A percentile compares a stretch with the other conserved stretches of the same genome.
Evolutionary conservation across 2,797 vertebrate species (phyloP).

Genomic region (Gastrophryne carolinensis): DNA sequence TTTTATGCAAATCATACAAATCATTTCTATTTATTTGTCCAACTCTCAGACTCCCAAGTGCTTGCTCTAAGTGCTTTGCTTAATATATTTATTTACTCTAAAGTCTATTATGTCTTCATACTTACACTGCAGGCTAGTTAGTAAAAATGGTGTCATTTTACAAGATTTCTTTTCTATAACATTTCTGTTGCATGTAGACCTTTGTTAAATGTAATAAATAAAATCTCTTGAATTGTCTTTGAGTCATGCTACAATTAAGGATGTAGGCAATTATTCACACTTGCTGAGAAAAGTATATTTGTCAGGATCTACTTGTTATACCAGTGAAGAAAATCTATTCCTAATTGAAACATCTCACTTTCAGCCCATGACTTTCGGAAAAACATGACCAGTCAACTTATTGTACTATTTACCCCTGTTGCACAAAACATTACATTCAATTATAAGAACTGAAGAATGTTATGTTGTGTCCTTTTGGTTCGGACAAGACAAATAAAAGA

Average conservation of each 20-base stretch:
- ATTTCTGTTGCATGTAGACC: constrained; percentile 53
- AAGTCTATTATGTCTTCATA: constrained; percentile 8
- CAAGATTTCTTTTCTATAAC: constrained; percentile 43
- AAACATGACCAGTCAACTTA: constrained; percentile 69
- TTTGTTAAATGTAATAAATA: constrained; percentile 65
- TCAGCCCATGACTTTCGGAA: constrained; percentile 59
- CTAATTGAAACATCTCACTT: constrained; percentile 67
- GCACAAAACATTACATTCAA: constrained; percentile 61
- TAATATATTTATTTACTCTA: constrained; percentile 4
- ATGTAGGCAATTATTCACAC: constrained; percentile 65
- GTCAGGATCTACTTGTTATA: constrained; percentile 64
- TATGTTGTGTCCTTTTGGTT: constrained; percentile 18
- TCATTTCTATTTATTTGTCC: no score
- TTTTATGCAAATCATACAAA: no score
- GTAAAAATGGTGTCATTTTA: constrained; percentile 22
- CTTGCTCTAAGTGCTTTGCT: neutral
- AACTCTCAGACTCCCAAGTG: neutral
- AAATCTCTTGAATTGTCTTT: constrained; percentile 61
- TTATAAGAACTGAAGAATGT: constrained; percentile 56
- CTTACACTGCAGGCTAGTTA: constrained; percentile 1
- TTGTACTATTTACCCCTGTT: constrained; percentile 63
- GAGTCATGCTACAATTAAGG: constrained; percentile 60
- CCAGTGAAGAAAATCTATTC: constrained; percentile 65
- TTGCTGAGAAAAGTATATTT: constrained; percentile 67
- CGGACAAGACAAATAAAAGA: neutral